These are phyloP conservation scores for Atta texana DNA, from an alignment of 1,140 invertebrate genomes.

Conservation along the genomic window DNA sequence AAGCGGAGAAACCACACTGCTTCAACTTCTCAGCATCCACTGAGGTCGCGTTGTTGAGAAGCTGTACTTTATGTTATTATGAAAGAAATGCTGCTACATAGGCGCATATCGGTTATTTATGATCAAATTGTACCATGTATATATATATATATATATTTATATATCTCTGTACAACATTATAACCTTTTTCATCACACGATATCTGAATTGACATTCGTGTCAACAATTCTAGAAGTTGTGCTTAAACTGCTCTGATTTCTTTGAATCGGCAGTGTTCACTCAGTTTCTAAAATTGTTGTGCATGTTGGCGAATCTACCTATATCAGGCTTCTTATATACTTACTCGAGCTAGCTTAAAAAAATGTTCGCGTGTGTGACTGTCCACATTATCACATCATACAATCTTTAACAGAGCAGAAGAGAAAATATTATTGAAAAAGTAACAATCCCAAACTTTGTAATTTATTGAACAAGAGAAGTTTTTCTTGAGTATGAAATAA, in stretches of 20 bases:
- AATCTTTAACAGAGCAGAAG: conserved; percentile 69
- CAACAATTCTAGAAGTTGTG: conserved; percentile 68
- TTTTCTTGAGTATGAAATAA: conserved; percentile 76
- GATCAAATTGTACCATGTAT: conserved; percentile 80
- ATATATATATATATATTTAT: conserved; percentile 74
- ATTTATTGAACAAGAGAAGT: conserved; percentile 66
- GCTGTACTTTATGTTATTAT: conserved; percentile 73
- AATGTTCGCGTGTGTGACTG: conserved; percentile 67
- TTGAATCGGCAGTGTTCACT: conserved; percentile 38
- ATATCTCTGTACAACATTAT: conserved; percentile 78
- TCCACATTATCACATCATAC: conserved; percentile 67
- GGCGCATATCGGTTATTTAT: conserved; percentile 82
- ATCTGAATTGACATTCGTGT: conserved; percentile 73
- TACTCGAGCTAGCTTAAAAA: conserved; percentile 63
- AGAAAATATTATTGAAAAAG: conserved; percentile 62
- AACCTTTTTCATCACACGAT: conserved; percentile 76
- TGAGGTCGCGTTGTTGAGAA: conserved; percentile 79
- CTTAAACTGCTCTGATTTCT: conserved; percentile 20
- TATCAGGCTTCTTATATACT: conserved; percentile 66
- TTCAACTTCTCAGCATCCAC: conserved; percentile 79
- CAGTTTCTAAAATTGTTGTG: conserved; percentile 67
- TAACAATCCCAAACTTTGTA: conserved; percentile 78
- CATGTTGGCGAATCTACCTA: conserved; percentile 65
- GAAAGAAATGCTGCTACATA: conserved; percentile 74
- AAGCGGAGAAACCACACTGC: conserved; percentile 78